These are phyloP conservation scores for Loxodonta africana DNA, from an alignment of 2,113 vertebrate genomes.

Conservation along the genomic window DNA sequence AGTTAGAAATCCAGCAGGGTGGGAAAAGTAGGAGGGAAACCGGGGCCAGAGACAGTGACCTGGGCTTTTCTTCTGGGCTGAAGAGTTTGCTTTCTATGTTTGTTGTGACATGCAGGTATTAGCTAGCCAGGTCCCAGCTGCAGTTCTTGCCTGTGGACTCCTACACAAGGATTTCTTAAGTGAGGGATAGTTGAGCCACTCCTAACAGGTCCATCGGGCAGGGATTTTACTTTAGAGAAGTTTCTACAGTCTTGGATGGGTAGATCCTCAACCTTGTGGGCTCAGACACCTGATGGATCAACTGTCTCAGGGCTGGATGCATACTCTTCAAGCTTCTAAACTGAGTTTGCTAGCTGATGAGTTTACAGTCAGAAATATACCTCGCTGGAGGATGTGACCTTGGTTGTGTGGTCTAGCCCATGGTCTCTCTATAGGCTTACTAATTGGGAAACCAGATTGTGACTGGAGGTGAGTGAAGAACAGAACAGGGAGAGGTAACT, in stretches of 20 bases:
- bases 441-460: not conserved
- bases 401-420: not conserved
- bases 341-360: not conserved
- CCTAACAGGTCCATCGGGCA: not conserved
- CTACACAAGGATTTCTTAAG: not conserved
- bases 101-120: not conserved
- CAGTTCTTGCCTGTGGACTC: not conserved
- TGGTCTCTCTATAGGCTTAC: not conserved
- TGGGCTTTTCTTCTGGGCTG: not conserved
- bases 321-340: not conserved
- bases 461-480: not conserved
- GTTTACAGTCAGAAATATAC: slow-evolving; percentile 18
- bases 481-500: not conserved
- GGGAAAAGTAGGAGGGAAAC: slow-evolving; percentile 9
- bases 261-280: not conserved
- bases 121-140: not conserved
- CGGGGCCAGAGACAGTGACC: not conserved
- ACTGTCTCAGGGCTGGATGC: not conserved
- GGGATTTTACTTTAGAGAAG: not conserved
- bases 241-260: not conserved
- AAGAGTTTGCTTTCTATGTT: not conserved
- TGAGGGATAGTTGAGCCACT: not conserved
- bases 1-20: not conserved
- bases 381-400: not conserved
- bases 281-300: not conserved